These are phyloP conservation scores for Gallinago paraguaiae DNA, from an alignment of 2,113 vertebrate species.

Conservation along the genomic window DNA sequence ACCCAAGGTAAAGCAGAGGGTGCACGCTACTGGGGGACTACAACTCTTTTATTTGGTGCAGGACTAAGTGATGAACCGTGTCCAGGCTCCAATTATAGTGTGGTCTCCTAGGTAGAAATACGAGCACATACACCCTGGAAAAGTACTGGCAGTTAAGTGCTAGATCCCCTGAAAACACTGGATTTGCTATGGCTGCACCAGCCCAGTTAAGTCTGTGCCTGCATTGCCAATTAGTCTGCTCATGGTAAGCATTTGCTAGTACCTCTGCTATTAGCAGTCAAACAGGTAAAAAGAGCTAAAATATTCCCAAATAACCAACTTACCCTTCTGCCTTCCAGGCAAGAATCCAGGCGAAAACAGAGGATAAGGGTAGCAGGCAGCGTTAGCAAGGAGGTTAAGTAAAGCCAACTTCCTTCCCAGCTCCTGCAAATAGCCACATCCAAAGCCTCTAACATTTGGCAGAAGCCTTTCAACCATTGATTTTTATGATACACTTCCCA, in stretches of 20 bases:
- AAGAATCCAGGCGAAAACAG: neutral
- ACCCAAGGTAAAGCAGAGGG: neutral
- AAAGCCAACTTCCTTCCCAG: neutral
- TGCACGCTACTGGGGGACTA: no score
- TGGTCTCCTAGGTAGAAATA: neutral
- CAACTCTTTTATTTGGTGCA: neutral
- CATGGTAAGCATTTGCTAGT: accelerated
- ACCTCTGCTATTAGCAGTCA: neutral
- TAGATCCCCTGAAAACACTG: neutral
- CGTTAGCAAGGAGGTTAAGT: accelerated
- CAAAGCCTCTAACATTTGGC: neutral
- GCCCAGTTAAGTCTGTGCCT: neutral
- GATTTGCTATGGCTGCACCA: neutral
- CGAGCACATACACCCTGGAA: neutral
- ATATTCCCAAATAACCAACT: neutral
- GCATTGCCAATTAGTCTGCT: no score
- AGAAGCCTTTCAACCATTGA: neutral
- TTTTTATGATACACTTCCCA: neutral
- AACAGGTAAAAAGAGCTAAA: neutral
- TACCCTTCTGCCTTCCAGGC: neutral
- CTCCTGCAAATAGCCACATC: neutral
- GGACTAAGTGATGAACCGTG: neutral
- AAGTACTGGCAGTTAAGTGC: neutral
- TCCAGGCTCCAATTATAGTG: neutral
- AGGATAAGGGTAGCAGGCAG: neutral